These are phyloP conservation scores for Sebastes trivittatus DNA, from an alignment of 2,797 vertebrate genomes.

Conservation along the genomic window DNA sequence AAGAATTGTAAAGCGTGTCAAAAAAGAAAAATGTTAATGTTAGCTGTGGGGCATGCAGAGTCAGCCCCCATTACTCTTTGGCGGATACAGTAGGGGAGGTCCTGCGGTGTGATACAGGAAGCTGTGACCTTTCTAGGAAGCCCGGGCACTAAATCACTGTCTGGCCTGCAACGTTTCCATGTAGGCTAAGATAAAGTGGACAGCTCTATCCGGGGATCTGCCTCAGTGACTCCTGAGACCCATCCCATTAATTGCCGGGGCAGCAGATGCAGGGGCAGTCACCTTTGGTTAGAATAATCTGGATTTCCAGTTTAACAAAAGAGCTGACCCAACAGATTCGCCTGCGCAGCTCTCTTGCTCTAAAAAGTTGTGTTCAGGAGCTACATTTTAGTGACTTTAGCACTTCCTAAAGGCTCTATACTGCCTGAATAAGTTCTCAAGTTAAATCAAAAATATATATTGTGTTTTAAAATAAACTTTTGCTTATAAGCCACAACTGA, in stretches of 20 bases:
- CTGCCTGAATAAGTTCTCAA: neutral
- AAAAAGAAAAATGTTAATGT: conserved; percentile 71
- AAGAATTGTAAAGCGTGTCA: conserved; percentile 47
- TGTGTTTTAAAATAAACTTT: neutral
- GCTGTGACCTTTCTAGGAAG: conserved; percentile 79
- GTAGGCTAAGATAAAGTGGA: conserved; percentile 81
- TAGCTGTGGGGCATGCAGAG: conserved; percentile 62
- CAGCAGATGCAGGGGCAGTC: conserved; percentile 76
- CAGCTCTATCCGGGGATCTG: conserved; percentile 81
- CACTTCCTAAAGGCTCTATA: neutral
- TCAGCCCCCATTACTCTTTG: conserved; percentile 71
- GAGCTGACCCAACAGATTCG: conserved; percentile 62
- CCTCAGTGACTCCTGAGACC: conserved; percentile 76
- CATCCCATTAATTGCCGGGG: conserved; percentile 80
- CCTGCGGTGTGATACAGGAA: conserved; percentile 68
- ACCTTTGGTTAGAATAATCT: conserved; percentile 81
- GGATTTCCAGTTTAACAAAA: conserved; percentile 64
- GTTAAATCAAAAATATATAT: neutral
- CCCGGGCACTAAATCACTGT: conserved; percentile 81
- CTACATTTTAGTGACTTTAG: conserved; percentile 1
- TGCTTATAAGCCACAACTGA: neutral
- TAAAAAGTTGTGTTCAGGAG: conserved; percentile 32
- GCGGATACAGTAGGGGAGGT: conserved; percentile 70
- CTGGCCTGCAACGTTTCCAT: conserved; percentile 68
- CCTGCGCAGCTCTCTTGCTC: conserved; percentile 14